Evolutionary conservation across 2,113 vertebrate species (phyloP), one percentile per base, ranked within the genome.

Genomic region (Shinisaurus crocodilurus): DNA sequence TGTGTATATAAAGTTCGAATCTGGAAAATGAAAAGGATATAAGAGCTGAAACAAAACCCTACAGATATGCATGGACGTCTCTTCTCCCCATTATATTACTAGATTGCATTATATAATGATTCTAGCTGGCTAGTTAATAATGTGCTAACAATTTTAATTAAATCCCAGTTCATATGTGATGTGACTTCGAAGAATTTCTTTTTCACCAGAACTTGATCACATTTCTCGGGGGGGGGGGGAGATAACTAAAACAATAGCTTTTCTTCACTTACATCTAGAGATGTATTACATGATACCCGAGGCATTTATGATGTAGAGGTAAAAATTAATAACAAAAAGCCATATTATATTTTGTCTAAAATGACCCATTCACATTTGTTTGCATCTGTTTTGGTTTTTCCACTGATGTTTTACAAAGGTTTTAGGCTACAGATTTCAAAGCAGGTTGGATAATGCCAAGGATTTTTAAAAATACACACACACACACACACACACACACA

Each of bases 291-390:
- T 70, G 70, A 82, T 85, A 87, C 91, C 84, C 89, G 48, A 91
- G 94, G 90, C 92, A 94, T 94, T 91, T 95, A 91, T 95, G 92
- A 95, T 94, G 91, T 90, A 93, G 85, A 91, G 88, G 90, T 94
- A 95, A 96, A 97, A 95, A 96, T 93, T 93, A 96, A 95, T 96
- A 93, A 89, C 90, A 89, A 92, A 92, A 79, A 89, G 86, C 18
- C 88, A 91, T 91, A 95, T 93, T 95, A 92, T 92, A 92, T 63
- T 95, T 96, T 95, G 93, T 92, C 89, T 93, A 91, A 94, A 95
- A 95, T 94, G 94, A 88, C 89, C 96, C 90, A 96, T 95, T 95
- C 96, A 96, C 94, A 95, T 97, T 96, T 91, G 74, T 92, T 96
- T 96, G 92, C 95, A 95, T 96, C 88, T 96, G 93, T 96, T 94